Percentiles rank a stretch among this genome's conserved stretches.
These are phyloP conservation scores for Streptopelia turtur DNA, from an alignment of 2,797 vertebrate genomes.

Conservation along the genomic window DNA sequence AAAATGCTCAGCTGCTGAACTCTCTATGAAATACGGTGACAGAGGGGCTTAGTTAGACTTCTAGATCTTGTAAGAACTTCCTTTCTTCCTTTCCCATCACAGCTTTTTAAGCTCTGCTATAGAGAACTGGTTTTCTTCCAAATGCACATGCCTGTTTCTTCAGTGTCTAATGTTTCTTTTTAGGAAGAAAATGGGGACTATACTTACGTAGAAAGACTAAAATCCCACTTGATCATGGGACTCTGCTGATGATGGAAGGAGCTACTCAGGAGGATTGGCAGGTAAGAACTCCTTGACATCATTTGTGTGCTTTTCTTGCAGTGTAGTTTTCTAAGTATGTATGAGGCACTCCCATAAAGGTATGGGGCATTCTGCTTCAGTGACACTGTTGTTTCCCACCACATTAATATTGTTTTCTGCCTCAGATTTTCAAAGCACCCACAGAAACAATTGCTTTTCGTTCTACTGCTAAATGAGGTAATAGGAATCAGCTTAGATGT, in stretches of 20 bases:
- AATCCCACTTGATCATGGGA: constrained; percentile 89
- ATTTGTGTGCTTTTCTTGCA: background rate
- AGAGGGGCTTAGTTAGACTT: background rate
- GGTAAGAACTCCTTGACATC: constrained; percentile 73
- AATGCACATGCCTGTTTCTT: background rate
- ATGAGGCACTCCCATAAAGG: background rate
- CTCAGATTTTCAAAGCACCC: background rate
- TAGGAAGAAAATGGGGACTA: constrained; percentile 91
- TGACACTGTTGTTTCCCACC: background rate
- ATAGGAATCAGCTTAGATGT: background rate
- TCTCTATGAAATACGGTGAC: background rate
- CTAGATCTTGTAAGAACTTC: background rate
- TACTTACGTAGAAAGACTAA: constrained; percentile 86
- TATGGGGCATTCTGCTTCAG: background rate
- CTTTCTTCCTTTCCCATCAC: background rate
- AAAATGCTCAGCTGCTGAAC: background rate
- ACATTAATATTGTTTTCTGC: background rate
- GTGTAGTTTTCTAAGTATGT: background rate
- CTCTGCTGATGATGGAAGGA: constrained; percentile 93
- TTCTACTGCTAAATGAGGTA: background rate
- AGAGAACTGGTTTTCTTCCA: background rate
- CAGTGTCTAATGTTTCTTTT: constrained; percentile 16
- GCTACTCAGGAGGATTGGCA: constrained; percentile 95
- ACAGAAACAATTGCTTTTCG: background rate
- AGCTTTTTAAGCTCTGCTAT: background rate